A percentile compares a stretch with the other conserved stretches of the same genome.
phyloP scores from a whole-genome alignment of 2,113 vertebrate species.

The Megaleporinus macrocephalus region DNA sequence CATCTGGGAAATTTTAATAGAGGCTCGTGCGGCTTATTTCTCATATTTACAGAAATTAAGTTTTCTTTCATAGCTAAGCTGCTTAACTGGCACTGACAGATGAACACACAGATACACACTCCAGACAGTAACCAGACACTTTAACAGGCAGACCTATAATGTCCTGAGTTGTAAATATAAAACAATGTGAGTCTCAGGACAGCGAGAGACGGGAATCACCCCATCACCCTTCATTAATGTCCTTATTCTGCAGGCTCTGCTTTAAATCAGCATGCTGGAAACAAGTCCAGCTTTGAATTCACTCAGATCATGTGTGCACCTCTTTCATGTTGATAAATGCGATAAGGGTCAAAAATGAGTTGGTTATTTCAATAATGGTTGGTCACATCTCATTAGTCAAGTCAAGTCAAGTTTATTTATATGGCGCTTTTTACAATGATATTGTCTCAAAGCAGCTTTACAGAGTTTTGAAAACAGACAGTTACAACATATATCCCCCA shows the following conservation, averaged over 20 bases:
- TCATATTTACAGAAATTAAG: neutral
- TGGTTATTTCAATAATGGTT: too few relatives aligned
- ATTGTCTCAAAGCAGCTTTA: too few relatives aligned
- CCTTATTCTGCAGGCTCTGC: neutral
- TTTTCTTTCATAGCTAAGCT: neutral
- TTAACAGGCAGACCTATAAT: conserved; percentile 27
- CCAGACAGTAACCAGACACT: conserved; percentile 15
- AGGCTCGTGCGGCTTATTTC: neutral
- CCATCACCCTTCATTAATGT: neutral
- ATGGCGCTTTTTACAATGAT: too few relatives aligned
- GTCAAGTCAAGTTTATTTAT: too few relatives aligned
- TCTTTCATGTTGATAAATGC: neutral
- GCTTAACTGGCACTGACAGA: neutral
- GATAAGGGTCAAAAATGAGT: too few relatives aligned
- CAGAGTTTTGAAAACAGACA: too few relatives aligned
- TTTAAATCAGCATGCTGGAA: neutral
- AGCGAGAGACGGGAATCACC: neutral
- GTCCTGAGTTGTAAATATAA: conserved; percentile 23
- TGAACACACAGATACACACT: neutral
- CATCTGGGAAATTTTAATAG: neutral
- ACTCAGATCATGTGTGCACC: neutral
- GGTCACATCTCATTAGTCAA: too few relatives aligned
- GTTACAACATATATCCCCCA: too few relatives aligned
- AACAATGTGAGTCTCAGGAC: conserved; percentile 8
- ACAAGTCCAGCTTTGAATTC: neutral